A percentile compares a stretch with the other conserved stretches of the same genome.
phyloP scores from a whole-genome alignment of 2,113 vertebrate genomes.

The Paracanthobrama guichenoti region DNA sequence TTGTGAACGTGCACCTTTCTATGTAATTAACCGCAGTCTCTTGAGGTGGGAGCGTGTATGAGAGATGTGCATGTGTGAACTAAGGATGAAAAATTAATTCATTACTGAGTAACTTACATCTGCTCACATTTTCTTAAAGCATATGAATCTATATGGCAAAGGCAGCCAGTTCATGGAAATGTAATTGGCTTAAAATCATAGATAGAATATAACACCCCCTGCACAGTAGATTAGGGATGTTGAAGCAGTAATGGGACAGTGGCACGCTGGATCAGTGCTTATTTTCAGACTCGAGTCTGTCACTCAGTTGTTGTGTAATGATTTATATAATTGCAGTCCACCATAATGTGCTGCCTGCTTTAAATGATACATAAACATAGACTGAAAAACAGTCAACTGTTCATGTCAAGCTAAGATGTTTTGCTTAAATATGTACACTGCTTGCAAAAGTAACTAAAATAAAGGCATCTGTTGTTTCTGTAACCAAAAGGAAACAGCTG shows the following conservation, averaged over 20 bases:
- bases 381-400: background rate
- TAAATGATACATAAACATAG: background rate
- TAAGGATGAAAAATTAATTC: conserved; percentile 15
- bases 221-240: background rate
- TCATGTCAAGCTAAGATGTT: background rate
- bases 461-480: conserved; percentile 3
- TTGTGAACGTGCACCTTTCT: conserved; percentile 7
- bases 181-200: background rate
- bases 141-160: background rate
- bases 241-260: background rate
- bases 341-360: background rate
- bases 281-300: background rate
- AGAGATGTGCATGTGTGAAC: background rate
- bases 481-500: background rate
- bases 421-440: conserved; percentile 15
- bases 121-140: background rate
- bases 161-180: background rate
- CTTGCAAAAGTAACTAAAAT: conserved; percentile 1
- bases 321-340: conserved; percentile 18
- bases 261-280: background rate
- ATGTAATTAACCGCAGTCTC: conserved; percentile 25
- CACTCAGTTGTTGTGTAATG: background rate
- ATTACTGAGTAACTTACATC: conserved; percentile 16
- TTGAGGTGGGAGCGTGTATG: background rate
- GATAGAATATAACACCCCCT: background rate